Base-by-base conservation (phyloP, 2,113 vertebrate genomes). In the Rissa tridactyla region DNA sequence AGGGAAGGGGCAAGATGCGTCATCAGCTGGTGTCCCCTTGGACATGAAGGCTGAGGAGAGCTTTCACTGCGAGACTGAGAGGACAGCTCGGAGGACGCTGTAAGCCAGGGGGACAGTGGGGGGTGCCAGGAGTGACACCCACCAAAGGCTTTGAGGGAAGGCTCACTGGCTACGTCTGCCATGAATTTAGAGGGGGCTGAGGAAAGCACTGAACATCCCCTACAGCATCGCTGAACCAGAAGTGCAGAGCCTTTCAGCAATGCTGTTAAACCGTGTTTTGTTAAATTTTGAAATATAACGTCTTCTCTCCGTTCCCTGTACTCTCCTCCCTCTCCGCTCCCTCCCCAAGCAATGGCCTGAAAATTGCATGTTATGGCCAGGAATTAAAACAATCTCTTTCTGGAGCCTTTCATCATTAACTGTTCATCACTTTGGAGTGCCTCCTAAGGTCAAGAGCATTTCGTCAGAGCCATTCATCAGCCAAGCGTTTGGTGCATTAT, bases 401-500 rank as follows among this genome's bases (percentile, higher is more conserved):
- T 21, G 84, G 5, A 92, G 84, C 69, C 94, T 91, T 96, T 91
- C 91, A 82, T 97, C 98, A 94, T 85, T 14, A 91, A 40, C 30
- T 18, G 40, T 32, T 91, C 69, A 40, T 77, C 81, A 44, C 77
- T 87, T 25, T 58, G 85, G 87, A 94, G 94, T 42, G 42, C 66
- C 61, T 44, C 78, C 91, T 94, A 17, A 57, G 97, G 97, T 94
- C 95, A 38, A 86, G 73, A 62, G 55, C 18, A 2, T 68, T n/a
- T 90, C 6, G 10, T 46, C 60, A 18, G 91, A 70, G 82, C 52
- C 34, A 90, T 97, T 89, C 81, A 90, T 97, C 97, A 96, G 76
- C n/a, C 81, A 0, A 36, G 85, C 3, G 6, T 6, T 44, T 4
- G 23, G n/a, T 13, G 90, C 62, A 6, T 57, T n/a, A 12, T 49